Evolutionary conservation across 2,888 invertebrate species (phyloP).

Genomic region (Sarcophaga carnaria): DNA sequence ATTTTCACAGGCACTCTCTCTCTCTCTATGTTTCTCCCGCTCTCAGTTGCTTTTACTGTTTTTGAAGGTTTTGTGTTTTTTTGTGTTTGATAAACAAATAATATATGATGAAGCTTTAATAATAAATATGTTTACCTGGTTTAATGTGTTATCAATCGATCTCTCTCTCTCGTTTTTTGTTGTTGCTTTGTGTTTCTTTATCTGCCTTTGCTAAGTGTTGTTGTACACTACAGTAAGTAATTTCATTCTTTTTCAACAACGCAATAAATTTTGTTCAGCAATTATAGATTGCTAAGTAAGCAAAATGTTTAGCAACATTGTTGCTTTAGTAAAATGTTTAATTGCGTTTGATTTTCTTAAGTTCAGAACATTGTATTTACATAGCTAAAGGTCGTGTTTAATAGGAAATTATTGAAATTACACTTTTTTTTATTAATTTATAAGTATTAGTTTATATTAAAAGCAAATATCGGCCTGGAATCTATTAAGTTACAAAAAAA

Average conservation of each 20-base stretch:
- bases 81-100: background rate
- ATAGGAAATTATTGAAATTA: background rate
- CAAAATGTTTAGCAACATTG: background rate
- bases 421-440: background rate
- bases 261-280: background rate
- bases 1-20: background rate
- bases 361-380: background rate
- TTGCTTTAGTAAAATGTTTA: background rate
- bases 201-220: background rate
- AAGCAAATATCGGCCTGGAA: background rate
- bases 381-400: background rate
- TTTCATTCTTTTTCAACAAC: background rate
- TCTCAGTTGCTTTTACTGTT: background rate
- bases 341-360: constrained; percentile 1
- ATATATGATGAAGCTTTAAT: background rate
- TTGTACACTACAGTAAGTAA: constrained; percentile 3
- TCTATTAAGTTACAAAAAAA: no score
- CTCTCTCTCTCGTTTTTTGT: background rate
- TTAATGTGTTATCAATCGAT: background rate
- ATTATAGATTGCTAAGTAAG: background rate
- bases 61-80: background rate
- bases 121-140: background rate
- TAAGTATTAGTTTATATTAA: background rate
- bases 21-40: background rate
- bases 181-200: background rate